Evolutionary conservation across 2,888 invertebrate genomes (phyloP).

Genomic region (Urechis unicinctus): DNA sequence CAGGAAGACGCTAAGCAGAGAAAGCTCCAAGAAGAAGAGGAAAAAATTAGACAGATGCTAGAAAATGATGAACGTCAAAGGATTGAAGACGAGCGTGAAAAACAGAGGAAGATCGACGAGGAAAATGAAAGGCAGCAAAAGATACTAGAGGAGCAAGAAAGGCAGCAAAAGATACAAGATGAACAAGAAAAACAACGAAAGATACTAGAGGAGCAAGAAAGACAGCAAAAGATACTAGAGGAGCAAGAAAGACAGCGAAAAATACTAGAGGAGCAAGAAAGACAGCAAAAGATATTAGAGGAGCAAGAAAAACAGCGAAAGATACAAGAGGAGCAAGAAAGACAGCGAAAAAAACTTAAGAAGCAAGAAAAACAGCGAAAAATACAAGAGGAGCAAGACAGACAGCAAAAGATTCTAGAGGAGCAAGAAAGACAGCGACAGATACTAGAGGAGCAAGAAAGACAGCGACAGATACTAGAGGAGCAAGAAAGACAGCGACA

Average conservation of each 20-base stretch:
- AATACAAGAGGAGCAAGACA: background rate
- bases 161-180: background rate
- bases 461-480: background rate
- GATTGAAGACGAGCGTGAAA: too few relatives aligned
- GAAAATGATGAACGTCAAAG: too few relatives aligned
- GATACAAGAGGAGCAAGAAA: too few relatives aligned
- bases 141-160: background rate
- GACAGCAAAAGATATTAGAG: too few relatives aligned
- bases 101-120: background rate
- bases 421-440: background rate
- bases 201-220: too few relatives aligned
- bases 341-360: too few relatives aligned
- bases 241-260: too few relatives aligned
- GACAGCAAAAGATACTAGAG: too few relatives aligned
- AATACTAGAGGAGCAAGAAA: too few relatives aligned
- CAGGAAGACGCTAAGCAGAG: too few relatives aligned
- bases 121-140: background rate
- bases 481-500: background rate
- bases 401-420: background rate
- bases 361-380: background rate
- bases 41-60: background rate
- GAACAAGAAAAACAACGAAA: too few relatives aligned
- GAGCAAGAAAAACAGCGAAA: too few relatives aligned
- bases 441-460: background rate
- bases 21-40: slow-evolving; percentile 3